Evolutionary conservation across 2,113 vertebrate genomes (phyloP).

Genomic region (Amphiprion ocellaris): DNA sequence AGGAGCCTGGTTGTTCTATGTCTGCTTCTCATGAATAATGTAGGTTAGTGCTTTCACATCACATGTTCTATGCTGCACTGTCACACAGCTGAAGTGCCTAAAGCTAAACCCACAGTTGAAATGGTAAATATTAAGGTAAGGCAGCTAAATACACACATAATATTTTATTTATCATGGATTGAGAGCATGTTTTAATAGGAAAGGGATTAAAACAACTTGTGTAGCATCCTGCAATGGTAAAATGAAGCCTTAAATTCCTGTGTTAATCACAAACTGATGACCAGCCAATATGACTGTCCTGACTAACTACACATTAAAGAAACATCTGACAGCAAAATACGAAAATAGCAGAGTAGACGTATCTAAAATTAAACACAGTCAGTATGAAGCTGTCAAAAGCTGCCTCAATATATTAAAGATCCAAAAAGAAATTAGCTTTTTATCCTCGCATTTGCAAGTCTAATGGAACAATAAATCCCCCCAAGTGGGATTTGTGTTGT

Average conservation of each 20-base stretch:
- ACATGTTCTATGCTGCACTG: slow-evolving; percentile 29
- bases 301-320: not conserved
- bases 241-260: not conserved
- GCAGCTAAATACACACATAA: not conserved
- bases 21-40: slow-evolving; percentile 62
- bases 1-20: slow-evolving; percentile 7
- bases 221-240: not conserved
- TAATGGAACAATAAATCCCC: slow-evolving; percentile 29
- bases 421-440: slow-evolving; percentile 18
- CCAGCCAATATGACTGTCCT: not conserved
- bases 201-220: too few species aligned
- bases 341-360: slow-evolving; percentile 29
- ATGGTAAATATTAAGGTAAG: not conserved
- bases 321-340: slow-evolving; percentile 24
- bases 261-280: slow-evolving; percentile 5
- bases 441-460: slow-evolving; percentile 53
- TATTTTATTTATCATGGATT: not conserved
- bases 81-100: not conserved
- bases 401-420: not conserved
- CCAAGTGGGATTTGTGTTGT: slow-evolving; percentile 1
- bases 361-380: slow-evolving; percentile 65
- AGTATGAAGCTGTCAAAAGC: slow-evolving; percentile 34
- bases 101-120: not conserved
- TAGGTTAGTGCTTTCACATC: slow-evolving; percentile 32
- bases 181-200: not conserved